Base-by-base conservation (phyloP, 1,140 invertebrate genomes). In the Zeugodacus cucurbitae region DNA sequence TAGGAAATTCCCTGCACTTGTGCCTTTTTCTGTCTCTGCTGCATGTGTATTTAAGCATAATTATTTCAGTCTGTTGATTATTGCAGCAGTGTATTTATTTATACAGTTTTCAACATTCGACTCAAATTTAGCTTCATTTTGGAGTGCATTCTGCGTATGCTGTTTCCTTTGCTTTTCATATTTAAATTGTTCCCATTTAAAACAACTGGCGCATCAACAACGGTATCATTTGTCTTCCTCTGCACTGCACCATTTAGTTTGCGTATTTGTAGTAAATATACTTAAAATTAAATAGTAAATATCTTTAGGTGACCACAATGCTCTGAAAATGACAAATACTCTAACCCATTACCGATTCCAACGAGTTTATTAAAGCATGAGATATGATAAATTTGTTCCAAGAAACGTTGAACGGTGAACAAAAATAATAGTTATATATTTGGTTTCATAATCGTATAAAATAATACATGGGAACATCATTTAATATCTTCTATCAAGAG, bases 51-150 rank as follows among this genome's bases (percentile, higher is more conserved):
- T 74, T 37, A 74, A 74, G 67, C 34, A 74, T 74, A 74, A 74
- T 74, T 74, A 74, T 74, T 74, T 37, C 67, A 74, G 67, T 74
- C 67, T 74, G 67, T 74, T 74, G 67, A 74, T 74, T 41, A 37
- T 74, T 41, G 67, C 67, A 74, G 67, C 41, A 41, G 67, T 74
- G 29, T 74, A 74, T 74, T 74, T 74, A 74, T 74, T 74, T 74
- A 74, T 41, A 22, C 67, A 74, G 67, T 74, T 74, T 74, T 41
- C 20, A 74, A 41, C 67, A 20, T 74, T 74, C 34, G 67, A 37
- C n/a, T 67, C 29, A 32, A 67, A 67, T 67, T 67, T 67, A 67
- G 26, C 62, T 41, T 37, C 67, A 74, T 37, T 74, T 41, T 74
- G 32, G 14, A 74, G 22, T 74, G 67, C 67, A 74, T 74, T 37